phyloP scores from a whole-genome alignment of 2,888 invertebrate species.

The Chymomyza amoena region DNA sequence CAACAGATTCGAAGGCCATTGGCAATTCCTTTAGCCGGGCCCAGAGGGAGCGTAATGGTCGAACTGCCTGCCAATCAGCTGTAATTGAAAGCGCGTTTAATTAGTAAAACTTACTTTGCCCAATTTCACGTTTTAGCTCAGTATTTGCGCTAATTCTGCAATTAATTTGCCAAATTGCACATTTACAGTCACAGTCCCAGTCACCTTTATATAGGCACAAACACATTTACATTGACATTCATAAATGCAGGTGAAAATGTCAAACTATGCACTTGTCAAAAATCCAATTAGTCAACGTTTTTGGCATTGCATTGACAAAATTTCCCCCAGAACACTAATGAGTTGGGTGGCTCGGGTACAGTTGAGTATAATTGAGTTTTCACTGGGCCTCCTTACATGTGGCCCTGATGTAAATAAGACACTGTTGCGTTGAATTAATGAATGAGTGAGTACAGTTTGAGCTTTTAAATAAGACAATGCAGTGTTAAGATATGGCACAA shows the following conservation, averaged over 20 bases:
- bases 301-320: conserved; percentile 39
- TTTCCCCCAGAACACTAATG: conserved; percentile 37
- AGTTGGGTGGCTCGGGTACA: conserved; percentile 13
- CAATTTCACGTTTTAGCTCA: conserved; percentile 31
- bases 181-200: conserved; percentile 43
- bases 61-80: conserved; percentile 32
- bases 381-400: not conserved
- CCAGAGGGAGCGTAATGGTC: not conserved
- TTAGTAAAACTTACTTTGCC: conserved; percentile 52
- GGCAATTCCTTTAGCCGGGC: not conserved
- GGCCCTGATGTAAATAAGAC: not conserved
- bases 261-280: conserved; percentile 46
- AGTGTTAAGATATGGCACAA: not conserved
- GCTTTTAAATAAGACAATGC: not conserved
- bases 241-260: conserved; percentile 9
- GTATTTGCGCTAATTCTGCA: conserved; percentile 38
- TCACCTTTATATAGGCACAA: conserved; percentile 6
- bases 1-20: conserved; percentile 16
- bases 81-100: conserved; percentile 55
- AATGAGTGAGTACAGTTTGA: not conserved
- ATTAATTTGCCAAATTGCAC: conserved; percentile 53
- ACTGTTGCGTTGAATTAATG: not conserved
- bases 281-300: conserved; percentile 55
- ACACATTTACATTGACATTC: not conserved
- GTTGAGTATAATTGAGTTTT: not conserved